A percentile compares a stretch with the other conserved stretches of the same genome.
These are phyloP conservation scores for Pterocles gutturalis DNA, from an alignment of 2,113 vertebrate species.

Conservation along the genomic window DNA sequence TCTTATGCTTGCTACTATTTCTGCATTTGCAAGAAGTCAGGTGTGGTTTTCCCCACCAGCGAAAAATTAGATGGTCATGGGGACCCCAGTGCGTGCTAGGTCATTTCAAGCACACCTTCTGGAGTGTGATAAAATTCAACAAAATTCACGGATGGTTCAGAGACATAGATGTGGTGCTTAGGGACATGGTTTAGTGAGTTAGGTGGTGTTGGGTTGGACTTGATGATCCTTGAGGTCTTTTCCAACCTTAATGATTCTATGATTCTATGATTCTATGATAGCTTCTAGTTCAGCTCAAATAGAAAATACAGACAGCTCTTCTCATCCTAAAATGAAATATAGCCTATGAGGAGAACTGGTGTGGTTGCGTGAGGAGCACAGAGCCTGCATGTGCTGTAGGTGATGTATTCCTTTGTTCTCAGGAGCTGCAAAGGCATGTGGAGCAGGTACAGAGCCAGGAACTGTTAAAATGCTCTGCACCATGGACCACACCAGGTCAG, in stretches of 20 bases:
- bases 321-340: not conserved
- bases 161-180: too few species aligned
- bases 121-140: not conserved
- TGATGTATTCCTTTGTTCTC: not conserved
- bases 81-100: accelerated
- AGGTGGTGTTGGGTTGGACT: too few species aligned
- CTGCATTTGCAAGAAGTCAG: not conserved
- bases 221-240: too few species aligned
- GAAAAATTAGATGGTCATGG: not conserved
- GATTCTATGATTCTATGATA: too few species aligned
- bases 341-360: not conserved
- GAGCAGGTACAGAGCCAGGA: not conserved
- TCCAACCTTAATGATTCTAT: too few species aligned
- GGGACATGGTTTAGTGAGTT: too few species aligned
- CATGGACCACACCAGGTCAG: not conserved
- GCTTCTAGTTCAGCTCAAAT: not conserved
- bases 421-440: accelerated
- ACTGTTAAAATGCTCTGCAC: not conserved
- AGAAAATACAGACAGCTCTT: not conserved
- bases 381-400: not conserved
- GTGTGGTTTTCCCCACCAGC: not conserved
- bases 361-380: not conserved
- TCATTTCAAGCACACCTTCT: accelerated
- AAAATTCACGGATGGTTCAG: not conserved
- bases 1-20: not conserved